Conservation (phyloP, 2,888 invertebrate species). For the Heliconius cydno region DNA sequence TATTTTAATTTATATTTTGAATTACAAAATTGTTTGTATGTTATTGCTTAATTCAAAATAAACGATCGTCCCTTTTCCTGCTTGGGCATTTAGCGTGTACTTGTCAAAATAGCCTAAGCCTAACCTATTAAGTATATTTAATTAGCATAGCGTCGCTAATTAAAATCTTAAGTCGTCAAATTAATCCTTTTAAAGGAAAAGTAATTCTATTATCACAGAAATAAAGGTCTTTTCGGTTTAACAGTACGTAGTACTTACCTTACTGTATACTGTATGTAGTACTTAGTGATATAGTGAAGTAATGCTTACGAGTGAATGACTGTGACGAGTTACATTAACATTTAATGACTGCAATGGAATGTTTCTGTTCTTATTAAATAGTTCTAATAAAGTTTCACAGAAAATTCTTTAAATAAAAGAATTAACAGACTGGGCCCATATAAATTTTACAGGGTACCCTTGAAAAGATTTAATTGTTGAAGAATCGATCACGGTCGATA, state of each 20-base stretch:
- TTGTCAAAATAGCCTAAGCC: neutral
- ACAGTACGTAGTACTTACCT: neutral
- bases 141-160: constrained; percentile 15
- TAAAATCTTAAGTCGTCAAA: constrained; percentile 11
- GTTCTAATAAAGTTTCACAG: neutral
- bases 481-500: too few species aligned
- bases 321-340: neutral
- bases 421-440: too few species aligned
- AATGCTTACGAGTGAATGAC: neutral
- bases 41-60: neutral
- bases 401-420: too few species aligned
- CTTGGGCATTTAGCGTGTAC: neutral
- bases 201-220: neutral
- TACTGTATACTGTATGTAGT: neutral
- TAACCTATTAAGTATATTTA: constrained; percentile 9
- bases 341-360: neutral
- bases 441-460: too few species aligned
- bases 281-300: neutral
- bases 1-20: neutral
- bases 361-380: neutral
- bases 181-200: neutral
- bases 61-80: neutral
- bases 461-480: too few species aligned
- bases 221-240: neutral
- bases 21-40: neutral